Conservation (phyloP, 2,888 invertebrate species). For the Callimorpha dominula region DNA sequence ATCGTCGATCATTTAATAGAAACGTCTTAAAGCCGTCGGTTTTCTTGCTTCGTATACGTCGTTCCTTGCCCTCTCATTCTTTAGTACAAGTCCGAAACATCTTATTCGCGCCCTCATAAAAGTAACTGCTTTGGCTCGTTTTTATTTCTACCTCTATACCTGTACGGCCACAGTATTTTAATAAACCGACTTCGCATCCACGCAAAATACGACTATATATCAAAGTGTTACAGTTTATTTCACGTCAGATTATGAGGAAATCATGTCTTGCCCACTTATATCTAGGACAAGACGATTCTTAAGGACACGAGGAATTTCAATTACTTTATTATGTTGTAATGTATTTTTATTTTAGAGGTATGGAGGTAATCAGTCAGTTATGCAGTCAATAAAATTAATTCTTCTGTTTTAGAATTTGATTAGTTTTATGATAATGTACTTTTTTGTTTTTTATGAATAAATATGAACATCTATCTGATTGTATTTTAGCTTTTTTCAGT, state of each 20-base stretch:
- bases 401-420: conserved; percentile 36
- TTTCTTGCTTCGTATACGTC: conserved; percentile 53
- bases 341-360: conserved; percentile 60
- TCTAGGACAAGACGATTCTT: conserved; percentile 81
- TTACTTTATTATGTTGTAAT: conserved; percentile 82
- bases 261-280: conserved; percentile 83
- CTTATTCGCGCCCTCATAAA: conserved; percentile 87
- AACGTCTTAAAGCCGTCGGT: conserved; percentile 13
- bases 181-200: conserved; percentile 71
- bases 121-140: conserved; percentile 86
- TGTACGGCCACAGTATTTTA: conserved; percentile 86
- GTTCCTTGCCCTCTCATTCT: conserved; percentile 73
- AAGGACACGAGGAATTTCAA: conserved; percentile 85
- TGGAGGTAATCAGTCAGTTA: conserved; percentile 55
- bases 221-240: conserved; percentile 50
- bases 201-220: conserved; percentile 58
- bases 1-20: not conserved
- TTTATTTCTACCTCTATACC: conserved; percentile 85
- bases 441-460: not conserved
- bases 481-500: no score
- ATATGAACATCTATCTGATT: no score
- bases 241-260: conserved; percentile 52
- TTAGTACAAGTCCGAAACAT: conserved; percentile 85
- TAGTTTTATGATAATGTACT: not conserved
- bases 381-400: conserved; percentile 48